A percentile compares a stretch with the other conserved stretches of the same genome.
Conservation (phyloP, 1,140 invertebrate species). For the Paramacrobiotus metropolitanus region DNA sequence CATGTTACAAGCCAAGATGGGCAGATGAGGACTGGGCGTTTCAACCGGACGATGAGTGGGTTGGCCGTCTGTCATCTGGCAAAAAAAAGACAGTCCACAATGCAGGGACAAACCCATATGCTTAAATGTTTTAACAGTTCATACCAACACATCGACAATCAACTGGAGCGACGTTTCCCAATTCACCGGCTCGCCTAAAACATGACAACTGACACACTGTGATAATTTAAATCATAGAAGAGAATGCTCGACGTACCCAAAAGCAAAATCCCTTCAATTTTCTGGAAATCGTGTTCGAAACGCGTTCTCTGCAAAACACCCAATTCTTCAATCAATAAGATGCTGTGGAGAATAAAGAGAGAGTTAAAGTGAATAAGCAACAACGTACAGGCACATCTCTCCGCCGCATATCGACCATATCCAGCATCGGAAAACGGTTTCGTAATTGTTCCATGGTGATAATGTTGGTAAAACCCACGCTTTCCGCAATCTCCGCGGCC, state of each 20-base stretch:
- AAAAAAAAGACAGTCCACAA: conserved; percentile 15
- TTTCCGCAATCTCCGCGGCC: conserved; percentile 34
- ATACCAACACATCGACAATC: conserved; percentile 20
- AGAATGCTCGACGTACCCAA: no score
- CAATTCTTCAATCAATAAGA: no score
- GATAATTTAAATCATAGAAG: no score
- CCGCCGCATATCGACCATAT: conserved; percentile 40
- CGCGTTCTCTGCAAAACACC: conserved; percentile 26
- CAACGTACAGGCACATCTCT: no score
- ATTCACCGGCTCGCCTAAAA: conserved; percentile 36
- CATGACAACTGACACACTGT: no score
- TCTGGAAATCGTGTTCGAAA: conserved; percentile 26
- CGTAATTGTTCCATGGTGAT: conserved; percentile 36
- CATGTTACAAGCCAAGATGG: conserved; percentile 40
- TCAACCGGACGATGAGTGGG: conserved; percentile 21
- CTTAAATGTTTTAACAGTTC: conserved; percentile 12
- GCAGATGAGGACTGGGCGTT: conserved; percentile 35
- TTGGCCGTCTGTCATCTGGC: conserved; percentile 38
- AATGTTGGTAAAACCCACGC: conserved; percentile 38
- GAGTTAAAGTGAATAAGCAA: no score
- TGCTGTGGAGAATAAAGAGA: no score
- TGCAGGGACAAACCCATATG: no score
- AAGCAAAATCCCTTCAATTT: conserved; percentile 29
- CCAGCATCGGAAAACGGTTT: conserved; percentile 36
- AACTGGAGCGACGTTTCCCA: conserved; percentile 30